phyloP scores from a whole-genome alignment of 2,888 invertebrate genomes.

The Cephus spinipes region DNA sequence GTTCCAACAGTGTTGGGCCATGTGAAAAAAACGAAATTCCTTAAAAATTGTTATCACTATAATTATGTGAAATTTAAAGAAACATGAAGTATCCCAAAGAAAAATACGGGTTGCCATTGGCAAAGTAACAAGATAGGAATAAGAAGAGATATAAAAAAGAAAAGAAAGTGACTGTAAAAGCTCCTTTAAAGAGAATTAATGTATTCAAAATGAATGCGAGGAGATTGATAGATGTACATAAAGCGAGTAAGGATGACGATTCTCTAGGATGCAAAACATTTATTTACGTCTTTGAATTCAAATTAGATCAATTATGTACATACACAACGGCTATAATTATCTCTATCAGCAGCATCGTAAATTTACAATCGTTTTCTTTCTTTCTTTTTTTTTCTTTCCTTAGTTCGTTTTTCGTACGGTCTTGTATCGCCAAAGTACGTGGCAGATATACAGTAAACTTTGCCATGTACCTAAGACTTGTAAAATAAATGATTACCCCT shows the following conservation, averaged over 20 bases:
- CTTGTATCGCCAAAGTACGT: constrained; percentile 16
- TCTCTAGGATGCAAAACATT: constrained; percentile 58
- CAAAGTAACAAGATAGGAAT: too few relatives aligned
- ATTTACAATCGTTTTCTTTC: constrained; percentile 40
- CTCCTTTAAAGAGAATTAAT: too few relatives aligned
- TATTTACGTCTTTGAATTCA: constrained; percentile 52
- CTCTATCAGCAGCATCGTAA: constrained; percentile 41
- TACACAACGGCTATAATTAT: constrained; percentile 42
- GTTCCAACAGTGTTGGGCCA: not conserved
- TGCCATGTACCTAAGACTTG: constrained; percentile 20
- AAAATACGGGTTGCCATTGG: not conserved
- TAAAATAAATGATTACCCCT: constrained; percentile 24
- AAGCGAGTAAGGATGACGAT: constrained; percentile 12
- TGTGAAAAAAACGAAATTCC: not conserved
- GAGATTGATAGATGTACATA: not conserved
- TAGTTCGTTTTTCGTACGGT: not conserved
- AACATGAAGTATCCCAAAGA: not conserved
- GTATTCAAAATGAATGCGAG: not conserved
- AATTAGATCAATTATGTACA: constrained; percentile 49
- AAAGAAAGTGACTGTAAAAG: not conserved
- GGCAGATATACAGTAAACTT: constrained; percentile 24
- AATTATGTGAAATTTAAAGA: not conserved
- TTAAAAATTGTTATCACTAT: not conserved
- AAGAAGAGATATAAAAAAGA: not conserved
- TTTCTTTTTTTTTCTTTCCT: constrained; percentile 22